Evolutionary conservation across 2,797 vertebrate genomes (phyloP).

Genomic region (Brachymystax lenok): DNA sequence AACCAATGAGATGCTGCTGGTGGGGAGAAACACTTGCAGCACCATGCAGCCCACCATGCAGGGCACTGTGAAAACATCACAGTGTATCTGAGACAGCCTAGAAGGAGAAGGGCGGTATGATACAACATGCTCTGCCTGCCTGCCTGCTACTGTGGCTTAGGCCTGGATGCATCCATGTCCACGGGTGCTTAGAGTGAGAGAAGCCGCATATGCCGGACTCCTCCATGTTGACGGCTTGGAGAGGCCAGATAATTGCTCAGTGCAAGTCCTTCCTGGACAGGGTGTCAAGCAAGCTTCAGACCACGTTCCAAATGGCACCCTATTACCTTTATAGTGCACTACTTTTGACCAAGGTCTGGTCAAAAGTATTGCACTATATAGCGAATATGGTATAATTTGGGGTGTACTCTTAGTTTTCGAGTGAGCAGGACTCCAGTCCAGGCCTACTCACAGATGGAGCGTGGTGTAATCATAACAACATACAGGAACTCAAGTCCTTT

Average conservation of each 20-base stretch:
- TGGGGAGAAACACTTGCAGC: no score
- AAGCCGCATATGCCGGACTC: constrained; percentile 1
- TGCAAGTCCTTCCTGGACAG: constrained; percentile 11
- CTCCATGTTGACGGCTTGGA: background rate
- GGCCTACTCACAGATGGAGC: constrained; percentile 59
- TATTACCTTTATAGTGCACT: no score
- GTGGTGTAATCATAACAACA: background rate
- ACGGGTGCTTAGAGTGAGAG: background rate
- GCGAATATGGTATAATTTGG: background rate
- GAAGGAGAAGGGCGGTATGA: no score
- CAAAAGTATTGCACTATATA: background rate
- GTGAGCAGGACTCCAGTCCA: constrained; percentile 53
- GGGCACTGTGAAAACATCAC: no score
- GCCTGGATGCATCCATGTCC: background rate
- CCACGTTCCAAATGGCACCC: constrained; percentile 48
- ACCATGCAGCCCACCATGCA: no score
- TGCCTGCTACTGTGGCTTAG: background rate
- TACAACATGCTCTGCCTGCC: no score
- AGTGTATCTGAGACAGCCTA: no score
- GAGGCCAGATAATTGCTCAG: constrained; percentile 4
- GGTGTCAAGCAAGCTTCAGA: constrained; percentile 31
- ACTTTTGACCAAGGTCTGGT: background rate
- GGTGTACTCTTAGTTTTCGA: constrained; percentile 52
- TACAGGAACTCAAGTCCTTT: no score
- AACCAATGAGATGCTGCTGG: no score